phyloP scores from a whole-genome alignment of 2,113 vertebrate species.

The Thamnaconus septentrionalis region DNA sequence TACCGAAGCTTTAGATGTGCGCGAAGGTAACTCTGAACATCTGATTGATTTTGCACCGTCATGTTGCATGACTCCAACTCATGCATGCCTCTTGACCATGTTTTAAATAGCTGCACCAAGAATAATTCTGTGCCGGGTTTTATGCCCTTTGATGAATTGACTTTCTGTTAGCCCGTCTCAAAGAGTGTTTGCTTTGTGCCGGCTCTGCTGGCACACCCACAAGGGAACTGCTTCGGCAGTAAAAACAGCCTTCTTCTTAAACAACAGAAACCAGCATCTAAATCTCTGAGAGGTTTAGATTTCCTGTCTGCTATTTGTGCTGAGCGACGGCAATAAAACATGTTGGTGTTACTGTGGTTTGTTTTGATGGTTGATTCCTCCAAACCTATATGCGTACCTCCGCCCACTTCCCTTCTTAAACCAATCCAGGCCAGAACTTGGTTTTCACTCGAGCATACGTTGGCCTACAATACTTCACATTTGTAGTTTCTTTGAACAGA shows the following conservation, averaged over 20 bases:
- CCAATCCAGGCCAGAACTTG: constrained; percentile 2
- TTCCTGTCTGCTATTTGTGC: constrained; percentile 21
- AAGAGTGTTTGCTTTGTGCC: constrained; percentile 36
- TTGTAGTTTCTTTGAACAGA: background rate
- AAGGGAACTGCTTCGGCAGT: constrained; percentile 14
- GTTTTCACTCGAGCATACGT: constrained; percentile 12
- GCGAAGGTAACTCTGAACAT: background rate
- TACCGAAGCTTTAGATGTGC: no score
- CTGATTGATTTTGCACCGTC: background rate
- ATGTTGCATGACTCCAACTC: no score
- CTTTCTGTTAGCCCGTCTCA: constrained; percentile 39
- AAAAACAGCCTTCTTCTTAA: constrained; percentile 3
- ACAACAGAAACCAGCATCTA: constrained; percentile 20
- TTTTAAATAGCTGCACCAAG: constrained; percentile 5
- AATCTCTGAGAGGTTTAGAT: background rate
- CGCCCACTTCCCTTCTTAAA: constrained; percentile 11
- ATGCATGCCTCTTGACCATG: no score
- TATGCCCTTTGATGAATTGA: constrained; percentile 24
- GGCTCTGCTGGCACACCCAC: constrained; percentile 27
- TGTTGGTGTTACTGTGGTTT: constrained; percentile 16
- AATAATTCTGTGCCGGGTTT: constrained; percentile 6
- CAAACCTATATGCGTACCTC: background rate
- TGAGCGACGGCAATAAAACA: background rate
- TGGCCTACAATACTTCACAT: constrained; percentile 5
- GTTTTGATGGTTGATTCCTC: background rate